A percentile compares a stretch with the other conserved stretches of the same genome.
Evolutionary conservation across 2,113 vertebrate genomes (phyloP).

Genomic region (Gavia stellata): DNA sequence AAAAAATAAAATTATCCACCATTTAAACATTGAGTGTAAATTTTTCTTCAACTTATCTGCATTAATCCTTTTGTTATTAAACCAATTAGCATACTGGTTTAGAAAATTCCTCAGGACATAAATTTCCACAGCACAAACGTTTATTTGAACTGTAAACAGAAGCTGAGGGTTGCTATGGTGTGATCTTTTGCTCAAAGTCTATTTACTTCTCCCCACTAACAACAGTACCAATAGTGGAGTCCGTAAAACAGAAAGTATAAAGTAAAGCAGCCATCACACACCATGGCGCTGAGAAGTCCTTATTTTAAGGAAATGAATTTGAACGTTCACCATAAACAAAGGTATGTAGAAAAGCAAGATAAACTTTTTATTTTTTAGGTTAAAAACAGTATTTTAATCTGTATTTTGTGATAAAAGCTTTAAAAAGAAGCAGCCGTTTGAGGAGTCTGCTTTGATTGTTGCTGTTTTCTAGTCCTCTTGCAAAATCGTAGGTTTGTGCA

Average conservation of each 20-base stretch:
- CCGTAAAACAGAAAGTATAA: background rate
- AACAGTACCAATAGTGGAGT: background rate
- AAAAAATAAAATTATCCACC: background rate
- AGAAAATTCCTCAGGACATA: conserved; percentile 23
- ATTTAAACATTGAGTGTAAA: background rate
- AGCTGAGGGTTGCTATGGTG: conserved; percentile 55
- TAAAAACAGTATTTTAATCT: background rate
- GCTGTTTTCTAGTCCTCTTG: background rate
- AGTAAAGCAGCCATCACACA: background rate
- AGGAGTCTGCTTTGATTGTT: background rate
- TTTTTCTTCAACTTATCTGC: background rate
- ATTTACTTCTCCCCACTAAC: conserved; percentile 28
- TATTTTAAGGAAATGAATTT: background rate
- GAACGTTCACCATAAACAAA: background rate
- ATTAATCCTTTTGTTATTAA: conserved; percentile 14
- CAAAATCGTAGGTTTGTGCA: background rate
- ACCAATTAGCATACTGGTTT: background rate
- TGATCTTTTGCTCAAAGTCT: conserved; percentile 15
- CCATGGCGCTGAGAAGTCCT: background rate
- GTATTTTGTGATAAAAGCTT: background rate
- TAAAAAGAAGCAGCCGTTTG: background rate
- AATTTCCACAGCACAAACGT: background rate
- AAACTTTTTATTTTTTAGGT: background rate
- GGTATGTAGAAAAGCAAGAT: background rate
- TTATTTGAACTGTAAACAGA: conserved; percentile 44